Evolutionary conservation across 1,140 invertebrate species (phyloP).

Genomic region (Dendrolimus punctatus): DNA sequence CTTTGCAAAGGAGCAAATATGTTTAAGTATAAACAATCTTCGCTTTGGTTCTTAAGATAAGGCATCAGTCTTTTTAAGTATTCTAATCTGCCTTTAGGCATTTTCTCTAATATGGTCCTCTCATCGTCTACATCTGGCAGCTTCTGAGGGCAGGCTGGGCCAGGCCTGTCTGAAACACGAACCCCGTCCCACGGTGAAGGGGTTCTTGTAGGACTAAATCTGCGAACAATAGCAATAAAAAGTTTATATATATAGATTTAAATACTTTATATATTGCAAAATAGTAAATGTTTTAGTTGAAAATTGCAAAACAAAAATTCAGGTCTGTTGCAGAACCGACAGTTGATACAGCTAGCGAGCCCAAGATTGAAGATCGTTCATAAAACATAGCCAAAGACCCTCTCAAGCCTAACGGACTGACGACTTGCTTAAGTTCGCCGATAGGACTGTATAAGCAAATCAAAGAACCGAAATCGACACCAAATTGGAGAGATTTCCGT

Average conservation of each 20-base stretch:
- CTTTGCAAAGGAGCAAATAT: constrained; percentile 95
- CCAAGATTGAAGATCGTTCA: no score
- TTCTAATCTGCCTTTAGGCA: constrained; percentile 91
- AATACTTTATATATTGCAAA: no score
- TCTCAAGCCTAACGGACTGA: no score
- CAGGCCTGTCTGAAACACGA: constrained; percentile 82
- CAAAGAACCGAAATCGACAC: no score
- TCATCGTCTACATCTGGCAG: constrained; percentile 88
- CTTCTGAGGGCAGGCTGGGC: constrained; percentile 93
- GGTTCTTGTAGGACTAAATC: constrained; percentile 92
- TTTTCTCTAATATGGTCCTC: constrained; percentile 84
- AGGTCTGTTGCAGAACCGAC: no score
- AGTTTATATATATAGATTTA: not conserved
- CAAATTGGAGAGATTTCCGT: no score
- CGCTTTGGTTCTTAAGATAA: constrained; percentile 92
- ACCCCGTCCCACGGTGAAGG: constrained; percentile 92
- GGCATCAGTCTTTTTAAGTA: constrained; percentile 89
- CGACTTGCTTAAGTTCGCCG: no score
- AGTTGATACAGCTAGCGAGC: no score
- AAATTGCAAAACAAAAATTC: no score
- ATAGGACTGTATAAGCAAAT: no score
- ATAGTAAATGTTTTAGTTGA: no score
- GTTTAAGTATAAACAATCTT: constrained; percentile 98
- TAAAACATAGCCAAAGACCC: no score
- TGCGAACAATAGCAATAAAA: constrained; percentile 25